Evolutionary conservation across 2,797 vertebrate genomes (phyloP), one percentile per base, ranked within the genome.

Genomic region (Peromyscus melanophrys): DNA sequence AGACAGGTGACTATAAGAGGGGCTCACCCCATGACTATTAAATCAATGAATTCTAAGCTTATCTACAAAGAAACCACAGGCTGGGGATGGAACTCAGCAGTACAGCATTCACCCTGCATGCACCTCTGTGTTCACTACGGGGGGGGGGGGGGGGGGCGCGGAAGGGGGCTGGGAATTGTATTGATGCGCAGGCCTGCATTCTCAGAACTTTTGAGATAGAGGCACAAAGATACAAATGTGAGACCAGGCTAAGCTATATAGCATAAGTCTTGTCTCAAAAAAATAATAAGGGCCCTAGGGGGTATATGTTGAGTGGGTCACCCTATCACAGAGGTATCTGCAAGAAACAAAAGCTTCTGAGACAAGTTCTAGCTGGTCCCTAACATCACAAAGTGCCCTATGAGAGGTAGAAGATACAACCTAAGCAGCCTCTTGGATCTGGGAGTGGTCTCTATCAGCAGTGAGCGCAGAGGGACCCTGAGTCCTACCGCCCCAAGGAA

Each of bases 401-500:
- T 40, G 52, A 59, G 55, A 34, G 29, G 55, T n/a, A 6, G 52
- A 52, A 52, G 27, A 29, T 21, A 21, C 1, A 43, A n/a, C 23
- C 17, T 49, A 21, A 73, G 52, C 4, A 37, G 55, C 6, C 49
- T 78, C 23, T 19, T 59, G 29, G n/a, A 40, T 25, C 6, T 25
- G 12, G 80, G 10, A 59, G 55, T 27, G 23, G 7, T 31, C 29
- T 55, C 16, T 0, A 25, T 0, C 1, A 0, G 1, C 2, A 91
- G 31, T 13, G 0, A 19, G n/a, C 29, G 71, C 61, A 43, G 1
- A 57, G 80, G 16, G 4, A n/a, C 34, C 31, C 83, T 52, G 21
- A 27, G 43, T n/a, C 63, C 46, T 69, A 16, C 4, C n/a, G 63
- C 63, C 21, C 13, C 4, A 69, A 27, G 63, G 46, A 10, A 76